Evolutionary conservation across 2,888 invertebrate genomes (phyloP).

Genomic region (Callyntrura sp.): DNA sequence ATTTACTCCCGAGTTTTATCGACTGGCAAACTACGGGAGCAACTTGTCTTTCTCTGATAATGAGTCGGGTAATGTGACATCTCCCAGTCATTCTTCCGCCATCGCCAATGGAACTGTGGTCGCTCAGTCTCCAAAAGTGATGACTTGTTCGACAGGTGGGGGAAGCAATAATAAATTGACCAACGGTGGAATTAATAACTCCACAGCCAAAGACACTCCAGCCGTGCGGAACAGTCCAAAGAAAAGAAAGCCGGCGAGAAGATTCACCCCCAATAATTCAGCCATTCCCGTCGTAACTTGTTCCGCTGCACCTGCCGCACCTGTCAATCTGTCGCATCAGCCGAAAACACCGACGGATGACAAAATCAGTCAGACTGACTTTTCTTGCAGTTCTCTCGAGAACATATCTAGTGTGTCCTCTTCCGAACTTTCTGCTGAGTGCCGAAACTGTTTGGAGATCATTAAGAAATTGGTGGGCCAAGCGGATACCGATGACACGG

Average conservation of each 20-base stretch:
- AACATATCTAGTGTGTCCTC: slow-evolving; percentile 81
- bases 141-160: slow-evolving; percentile 42
- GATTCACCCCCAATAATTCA: slow-evolving; percentile 47
- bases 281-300: neutral
- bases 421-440: slow-evolving; percentile 82
- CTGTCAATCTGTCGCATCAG: neutral
- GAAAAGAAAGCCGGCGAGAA: slow-evolving; percentile 44
- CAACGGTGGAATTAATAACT: slow-evolving; percentile 21
- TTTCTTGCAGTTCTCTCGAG: slow-evolving; percentile 81
- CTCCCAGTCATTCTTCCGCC: slow-evolving; percentile 38
- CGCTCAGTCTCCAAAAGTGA: slow-evolving; percentile 62
- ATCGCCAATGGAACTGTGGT: neutral
- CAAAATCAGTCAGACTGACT: slow-evolving; percentile 83
- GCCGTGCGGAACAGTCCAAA: slow-evolving; percentile 56
- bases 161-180: slow-evolving; percentile 56
- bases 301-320: neutral
- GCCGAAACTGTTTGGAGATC: slow-evolving; percentile 83
- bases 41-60: slow-evolving; percentile 83
- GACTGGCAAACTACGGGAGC: slow-evolving; percentile 83
- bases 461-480: slow-evolving; percentile 82
- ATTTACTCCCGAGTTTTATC: slow-evolving; percentile 83
- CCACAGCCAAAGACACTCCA: neutral
- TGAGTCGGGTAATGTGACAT: slow-evolving; percentile 70
- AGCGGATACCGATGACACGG: slow-evolving; percentile 50
- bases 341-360: slow-evolving; percentile 78